Base-by-base conservation (phyloP, 2,888 invertebrate genomes). In the Bombylius discolor region DNA sequence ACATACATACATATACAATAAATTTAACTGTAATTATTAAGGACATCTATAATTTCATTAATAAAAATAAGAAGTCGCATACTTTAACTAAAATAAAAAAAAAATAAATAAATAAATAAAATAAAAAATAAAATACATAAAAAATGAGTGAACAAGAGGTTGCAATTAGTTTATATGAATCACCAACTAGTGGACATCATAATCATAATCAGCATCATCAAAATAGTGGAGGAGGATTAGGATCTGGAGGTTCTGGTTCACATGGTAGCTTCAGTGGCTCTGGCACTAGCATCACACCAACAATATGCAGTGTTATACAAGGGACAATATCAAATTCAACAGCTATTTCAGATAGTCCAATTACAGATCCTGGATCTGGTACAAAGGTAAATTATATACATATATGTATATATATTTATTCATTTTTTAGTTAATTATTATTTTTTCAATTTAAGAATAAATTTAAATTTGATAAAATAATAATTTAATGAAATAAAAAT, bases 331-430 rank as follows among this genome's bases (percentile, higher is more conserved):
- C 62, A 9, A 76, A 76, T 68, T 68, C 77, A 62, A 79, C 78
- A 63, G 76, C 81, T 53, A 79, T 85, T 11, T 81, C 79, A 64
- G 87, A 87, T 72, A 83, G 83, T 66, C 87, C 87, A 56, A 81
- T 87, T 62, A 87, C 86, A 47, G 87, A 87, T 72, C 87, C 87
- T 58, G 86, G 86, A 49, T 84, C 85, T 59, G 73, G 72, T 53
- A 75, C 72, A 48, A 81, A 81, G 79, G 81, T 63, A 60, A 58
- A 50, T 23, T 23, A 23, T 23, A n/a, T n/a, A n/a, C n/a, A n/a
- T n/a, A n/a, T n/a, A n/a, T n/a, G n/a, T n/a, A n/a, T n/a, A n/a
- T n/a, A 23, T 23, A 23, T 23, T 23, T 23, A 23, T 23, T 23
- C 23, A 3, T 47, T n/a, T 32, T 39, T 44, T 9, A 44, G 1